phyloP scores from a whole-genome alignment of 2,888 invertebrate genomes.

The Drosophila leonis region DNA sequence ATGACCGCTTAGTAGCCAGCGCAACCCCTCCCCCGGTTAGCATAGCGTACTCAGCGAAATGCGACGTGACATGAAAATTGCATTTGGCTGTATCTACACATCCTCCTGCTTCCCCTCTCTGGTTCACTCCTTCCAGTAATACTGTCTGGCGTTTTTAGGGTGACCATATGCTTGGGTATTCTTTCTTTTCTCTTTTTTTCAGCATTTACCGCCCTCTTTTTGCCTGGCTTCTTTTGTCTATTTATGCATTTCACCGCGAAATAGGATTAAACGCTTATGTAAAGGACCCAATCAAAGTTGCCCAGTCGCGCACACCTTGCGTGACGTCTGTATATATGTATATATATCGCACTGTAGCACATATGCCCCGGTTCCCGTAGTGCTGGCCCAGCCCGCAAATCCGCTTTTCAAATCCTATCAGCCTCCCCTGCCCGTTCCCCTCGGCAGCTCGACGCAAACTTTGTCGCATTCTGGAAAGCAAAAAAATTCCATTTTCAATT shows the following conservation, averaged over 20 bases:
- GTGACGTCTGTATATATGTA: slow-evolving; percentile 55
- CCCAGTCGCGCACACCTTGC: slow-evolving; percentile 60
- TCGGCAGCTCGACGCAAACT: slow-evolving; percentile 43
- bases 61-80: slow-evolving; percentile 80
- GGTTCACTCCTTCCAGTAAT: slow-evolving; percentile 8
- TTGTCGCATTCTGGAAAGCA: slow-evolving; percentile 43
- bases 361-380: slow-evolving; percentile 74
- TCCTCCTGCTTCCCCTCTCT: neutral
- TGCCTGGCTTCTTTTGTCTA: slow-evolving; percentile 69
- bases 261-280: slow-evolving; percentile 84
- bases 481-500: slow-evolving; percentile 77
- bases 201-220: slow-evolving; percentile 31
- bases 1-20: slow-evolving; percentile 60
- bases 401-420: slow-evolving; percentile 80
- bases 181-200: slow-evolving; percentile 24
- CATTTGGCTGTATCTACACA: slow-evolving; percentile 49
- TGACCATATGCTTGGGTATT: slow-evolving; percentile 55
- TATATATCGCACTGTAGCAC: slow-evolving; percentile 41
- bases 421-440: slow-evolving; percentile 19
- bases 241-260: slow-evolving; percentile 84
- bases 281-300: slow-evolving; percentile 82
- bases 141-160: slow-evolving; percentile 43
- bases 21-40: slow-evolving; percentile 3
- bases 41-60: slow-evolving; percentile 45
- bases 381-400: slow-evolving; percentile 58